phyloP scores from a whole-genome alignment of 2,113 vertebrate species.

The Sylvietta virens region DNA sequence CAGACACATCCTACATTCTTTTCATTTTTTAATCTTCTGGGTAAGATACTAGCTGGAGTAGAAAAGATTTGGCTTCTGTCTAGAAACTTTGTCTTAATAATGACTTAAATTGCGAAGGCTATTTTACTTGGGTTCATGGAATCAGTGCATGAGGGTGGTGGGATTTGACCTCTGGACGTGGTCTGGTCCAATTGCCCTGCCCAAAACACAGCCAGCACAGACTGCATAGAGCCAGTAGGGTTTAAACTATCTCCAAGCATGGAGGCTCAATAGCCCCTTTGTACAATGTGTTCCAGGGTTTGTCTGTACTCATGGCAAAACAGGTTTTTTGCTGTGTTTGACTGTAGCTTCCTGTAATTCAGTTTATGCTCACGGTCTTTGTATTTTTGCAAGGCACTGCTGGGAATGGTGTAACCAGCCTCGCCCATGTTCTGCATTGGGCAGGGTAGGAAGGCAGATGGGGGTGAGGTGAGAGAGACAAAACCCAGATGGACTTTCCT shows the following conservation, averaged over 20 bases:
- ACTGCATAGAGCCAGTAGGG: neutral
- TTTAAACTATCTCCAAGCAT: neutral
- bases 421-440: accelerated
- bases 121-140: neutral
- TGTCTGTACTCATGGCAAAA: neutral
- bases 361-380: neutral
- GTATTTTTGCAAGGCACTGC: accelerated
- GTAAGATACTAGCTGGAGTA: neutral
- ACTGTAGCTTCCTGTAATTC: neutral
- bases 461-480: neutral
- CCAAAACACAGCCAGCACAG: neutral
- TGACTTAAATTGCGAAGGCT: neutral
- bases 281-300: accelerated
- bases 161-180: neutral
- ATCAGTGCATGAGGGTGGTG: neutral
- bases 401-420: neutral
- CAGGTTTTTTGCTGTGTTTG: neutral
- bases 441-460: accelerated
- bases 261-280: neutral
- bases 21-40: neutral
- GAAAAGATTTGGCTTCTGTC: neutral
- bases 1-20: conserved; percentile 17
- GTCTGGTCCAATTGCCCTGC: neutral
- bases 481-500: neutral
- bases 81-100: neutral